Conservation (phyloP, 2,113 vertebrate genomes). For the Climacteris rufus region DNA sequence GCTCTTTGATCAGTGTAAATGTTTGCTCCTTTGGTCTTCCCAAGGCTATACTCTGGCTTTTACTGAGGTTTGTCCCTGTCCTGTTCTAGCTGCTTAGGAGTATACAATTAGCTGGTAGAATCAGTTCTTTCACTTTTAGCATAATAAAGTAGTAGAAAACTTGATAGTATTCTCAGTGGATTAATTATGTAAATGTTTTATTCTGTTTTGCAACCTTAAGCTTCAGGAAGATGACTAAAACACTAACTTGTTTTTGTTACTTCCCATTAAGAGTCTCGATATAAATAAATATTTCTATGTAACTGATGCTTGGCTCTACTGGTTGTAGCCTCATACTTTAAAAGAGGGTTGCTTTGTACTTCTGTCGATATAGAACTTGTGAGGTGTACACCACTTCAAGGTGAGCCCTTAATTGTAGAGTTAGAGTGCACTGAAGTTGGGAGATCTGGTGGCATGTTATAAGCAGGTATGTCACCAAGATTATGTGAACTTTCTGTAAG, state of each 20-base stretch:
- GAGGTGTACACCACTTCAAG: background rate
- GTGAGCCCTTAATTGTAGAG: background rate
- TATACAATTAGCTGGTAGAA: background rate
- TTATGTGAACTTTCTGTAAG: background rate
- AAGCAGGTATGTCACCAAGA: background rate
- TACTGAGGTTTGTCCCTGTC: background rate
- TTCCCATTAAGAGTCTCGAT: background rate
- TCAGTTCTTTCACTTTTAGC: background rate
- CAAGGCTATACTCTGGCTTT: background rate
- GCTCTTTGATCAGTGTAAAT: background rate
- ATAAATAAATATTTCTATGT: background rate
- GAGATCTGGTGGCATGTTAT: background rate
- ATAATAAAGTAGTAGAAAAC: background rate
- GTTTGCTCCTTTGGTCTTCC: background rate
- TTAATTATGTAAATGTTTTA: background rate
- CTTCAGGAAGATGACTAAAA: background rate
- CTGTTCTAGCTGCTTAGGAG: background rate
- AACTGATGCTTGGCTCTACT: background rate
- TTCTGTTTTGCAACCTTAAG: background rate
- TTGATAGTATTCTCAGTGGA: background rate
- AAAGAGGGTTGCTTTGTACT: background rate
- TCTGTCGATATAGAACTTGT: background rate
- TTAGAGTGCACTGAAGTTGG: background rate
- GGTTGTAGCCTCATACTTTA: background rate
- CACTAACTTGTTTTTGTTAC: background rate